Conservation (phyloP, 2,113 vertebrate genomes). For the Nerophis ophidion region DNA sequence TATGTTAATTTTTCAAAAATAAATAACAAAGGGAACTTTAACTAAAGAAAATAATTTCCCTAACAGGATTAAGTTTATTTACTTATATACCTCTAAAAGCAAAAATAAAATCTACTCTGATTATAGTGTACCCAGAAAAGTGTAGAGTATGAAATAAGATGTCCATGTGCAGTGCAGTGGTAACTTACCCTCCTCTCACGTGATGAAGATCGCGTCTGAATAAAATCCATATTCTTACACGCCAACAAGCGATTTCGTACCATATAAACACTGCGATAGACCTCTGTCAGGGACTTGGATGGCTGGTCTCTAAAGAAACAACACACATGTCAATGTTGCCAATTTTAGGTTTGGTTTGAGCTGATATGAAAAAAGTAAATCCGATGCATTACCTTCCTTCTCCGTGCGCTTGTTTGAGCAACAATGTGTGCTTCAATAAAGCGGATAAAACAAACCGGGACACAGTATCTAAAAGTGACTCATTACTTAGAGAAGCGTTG, state of each 20-base stretch:
- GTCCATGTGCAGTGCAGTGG: neutral
- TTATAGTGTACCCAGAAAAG: neutral
- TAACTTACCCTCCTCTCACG: constrained; percentile 86
- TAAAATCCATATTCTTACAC: constrained; percentile 95
- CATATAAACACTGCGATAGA: constrained; percentile 93
- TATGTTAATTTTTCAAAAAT: neutral
- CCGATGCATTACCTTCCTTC: constrained; percentile 78
- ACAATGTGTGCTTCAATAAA: constrained; percentile 90
- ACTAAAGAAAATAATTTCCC: neutral
- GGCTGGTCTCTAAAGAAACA: constrained; percentile 82
- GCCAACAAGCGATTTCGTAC: constrained; percentile 92
- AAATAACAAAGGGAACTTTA: neutral
- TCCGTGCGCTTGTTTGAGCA: constrained; percentile 84
- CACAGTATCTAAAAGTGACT: constrained; percentile 88
- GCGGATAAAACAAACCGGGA: constrained; percentile 92
- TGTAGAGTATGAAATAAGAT: neutral
- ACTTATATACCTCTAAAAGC: neutral
- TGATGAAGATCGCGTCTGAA: constrained; percentile 86
- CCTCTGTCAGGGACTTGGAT: constrained; percentile 85
- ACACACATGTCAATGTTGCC: neutral
- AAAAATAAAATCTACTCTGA: neutral
- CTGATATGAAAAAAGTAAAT: neutral
- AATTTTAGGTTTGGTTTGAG: neutral
- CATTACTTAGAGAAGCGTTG: constrained; percentile 87
- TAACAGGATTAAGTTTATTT: too few species aligned